phyloP scores from a whole-genome alignment of 2,888 invertebrate species.

The Sympetrum striolatum region DNA sequence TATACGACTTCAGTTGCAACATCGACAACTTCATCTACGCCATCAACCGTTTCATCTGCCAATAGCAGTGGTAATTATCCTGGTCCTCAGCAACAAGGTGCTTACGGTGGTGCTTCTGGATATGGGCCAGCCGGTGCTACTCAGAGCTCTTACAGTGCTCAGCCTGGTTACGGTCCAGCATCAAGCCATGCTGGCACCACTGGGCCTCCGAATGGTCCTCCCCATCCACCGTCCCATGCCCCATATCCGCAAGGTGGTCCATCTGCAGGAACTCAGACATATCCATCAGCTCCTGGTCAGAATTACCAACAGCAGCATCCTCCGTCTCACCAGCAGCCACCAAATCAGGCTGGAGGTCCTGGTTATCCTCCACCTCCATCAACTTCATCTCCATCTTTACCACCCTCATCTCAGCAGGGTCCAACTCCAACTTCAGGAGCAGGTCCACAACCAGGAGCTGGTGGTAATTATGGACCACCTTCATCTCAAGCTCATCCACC shows the following conservation, averaged over 20 bases:
- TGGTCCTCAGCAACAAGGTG: constrained; percentile 27
- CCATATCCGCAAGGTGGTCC: constrained; percentile 60
- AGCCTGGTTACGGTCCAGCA: constrained; percentile 54
- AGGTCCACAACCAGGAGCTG: constrained; percentile 61
- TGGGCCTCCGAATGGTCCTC: constrained; percentile 54
- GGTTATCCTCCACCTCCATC: constrained; percentile 64
- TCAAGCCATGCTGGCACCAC: constrained; percentile 57
- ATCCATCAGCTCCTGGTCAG: constrained; percentile 45
- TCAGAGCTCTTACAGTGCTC: constrained; percentile 53
- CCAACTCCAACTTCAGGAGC: constrained; percentile 63
- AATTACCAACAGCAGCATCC: constrained; percentile 33
- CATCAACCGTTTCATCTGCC: background rate
- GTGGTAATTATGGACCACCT: constrained; percentile 57
- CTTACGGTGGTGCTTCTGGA: constrained; percentile 61
- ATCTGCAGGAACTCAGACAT: constrained; percentile 53
- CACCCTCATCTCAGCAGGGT: constrained; percentile 55
- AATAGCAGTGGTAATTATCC: constrained; percentile 22
- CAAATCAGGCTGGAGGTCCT: constrained; percentile 47
- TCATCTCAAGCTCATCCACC: constrained; percentile 58
- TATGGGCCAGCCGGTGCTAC: constrained; percentile 62
- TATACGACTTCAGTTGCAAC: constrained; percentile 58
- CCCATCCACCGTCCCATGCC: constrained; percentile 59
- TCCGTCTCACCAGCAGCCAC: background rate
- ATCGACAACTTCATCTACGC: constrained; percentile 58
- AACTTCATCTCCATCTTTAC: constrained; percentile 55